Base-by-base conservation (phyloP, 1,140 invertebrate species). In the Lepidurus apus region DNA sequence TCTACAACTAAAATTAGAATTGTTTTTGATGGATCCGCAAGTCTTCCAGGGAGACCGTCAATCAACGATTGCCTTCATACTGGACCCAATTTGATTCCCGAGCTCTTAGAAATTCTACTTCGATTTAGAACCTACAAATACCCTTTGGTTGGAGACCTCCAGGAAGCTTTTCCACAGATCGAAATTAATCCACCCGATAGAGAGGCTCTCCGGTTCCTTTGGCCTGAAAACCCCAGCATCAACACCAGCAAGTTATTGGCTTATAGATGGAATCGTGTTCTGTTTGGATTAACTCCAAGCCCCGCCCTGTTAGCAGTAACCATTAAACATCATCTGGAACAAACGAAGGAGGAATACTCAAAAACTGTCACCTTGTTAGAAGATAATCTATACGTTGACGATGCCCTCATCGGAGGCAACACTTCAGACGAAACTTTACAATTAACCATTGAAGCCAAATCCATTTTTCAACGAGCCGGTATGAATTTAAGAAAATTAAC, bases 301-400 rank as follows among this genome's bases (percentile, higher is more conserved):
- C 3, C 73, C 9, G 21, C 11, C 9, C 3, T 74, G 21, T 21
- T 21, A 9, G 21, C 21, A 21, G 73, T 42, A 11, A 42, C 73
- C 2, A 9, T 74, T 5, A 9, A 74, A 9, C 21, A 74, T 24
- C 73, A 26, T 74, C n/a, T 74, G 9, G 34, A 74, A 10, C 10
- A 21, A 10, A 13, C 9, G 10, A 21, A 74, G 1, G 10, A 9
- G 9, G 10, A 10, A 13, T 74, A 11, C 21, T 21, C 73, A 1
- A 9, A 21, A 74, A 74, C 34, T 74, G 73, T 74, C 21, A 11
- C 21, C 21, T 11, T 74, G 9, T 11, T 74, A 1, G 21, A 21
- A 74, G 9, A 11, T 11, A 42, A 42, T 24, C 9, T 85, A 77
- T 88, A 87, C 79, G 83, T 87, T 3, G 86, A 88, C 78, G 86